Conservation (phyloP, 2,797 vertebrate genomes). For the Tachyglossus aculeatus region DNA sequence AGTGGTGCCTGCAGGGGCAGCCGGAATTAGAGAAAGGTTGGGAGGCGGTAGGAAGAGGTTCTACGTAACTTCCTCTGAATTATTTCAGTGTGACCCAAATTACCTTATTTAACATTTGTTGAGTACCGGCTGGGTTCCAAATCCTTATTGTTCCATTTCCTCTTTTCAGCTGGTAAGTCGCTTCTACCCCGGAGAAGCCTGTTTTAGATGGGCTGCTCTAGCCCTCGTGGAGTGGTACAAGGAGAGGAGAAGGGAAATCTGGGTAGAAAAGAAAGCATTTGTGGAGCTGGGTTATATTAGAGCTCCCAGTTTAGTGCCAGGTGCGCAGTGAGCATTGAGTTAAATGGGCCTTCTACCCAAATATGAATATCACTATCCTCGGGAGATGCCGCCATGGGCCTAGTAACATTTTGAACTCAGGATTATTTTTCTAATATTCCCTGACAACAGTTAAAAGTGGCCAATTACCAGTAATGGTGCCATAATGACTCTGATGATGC, state of each 20-base stretch:
- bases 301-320: neutral
- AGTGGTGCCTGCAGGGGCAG: neutral
- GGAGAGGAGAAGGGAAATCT: neutral
- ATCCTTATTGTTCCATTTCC: neutral
- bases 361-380: neutral
- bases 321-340: neutral
- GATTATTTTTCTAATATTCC: neutral
- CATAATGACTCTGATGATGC: too few species aligned
- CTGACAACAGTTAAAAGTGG: too few species aligned
- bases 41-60: neutral
- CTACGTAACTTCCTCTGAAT: slow-evolving; percentile 1
- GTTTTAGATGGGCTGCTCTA: neutral
- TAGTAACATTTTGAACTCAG: neutral
- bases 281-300: neutral
- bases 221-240: neutral
- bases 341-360: neutral
- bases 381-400: neutral
- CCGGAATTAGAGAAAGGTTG: neutral
- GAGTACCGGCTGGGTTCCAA: neutral
- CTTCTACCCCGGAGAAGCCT: neutral
- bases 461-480: too few species aligned
- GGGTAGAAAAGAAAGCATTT: neutral
- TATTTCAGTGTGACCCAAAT: neutral
- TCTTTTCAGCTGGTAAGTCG: too few species aligned
- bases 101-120: slow-evolving; percentile 16